Percentiles rank a stretch among this genome's conserved stretches.
These are phyloP conservation scores for Cricetomys ansorgei DNA, from an alignment of 2,113 vertebrate genomes.

Conservation along the genomic window DNA sequence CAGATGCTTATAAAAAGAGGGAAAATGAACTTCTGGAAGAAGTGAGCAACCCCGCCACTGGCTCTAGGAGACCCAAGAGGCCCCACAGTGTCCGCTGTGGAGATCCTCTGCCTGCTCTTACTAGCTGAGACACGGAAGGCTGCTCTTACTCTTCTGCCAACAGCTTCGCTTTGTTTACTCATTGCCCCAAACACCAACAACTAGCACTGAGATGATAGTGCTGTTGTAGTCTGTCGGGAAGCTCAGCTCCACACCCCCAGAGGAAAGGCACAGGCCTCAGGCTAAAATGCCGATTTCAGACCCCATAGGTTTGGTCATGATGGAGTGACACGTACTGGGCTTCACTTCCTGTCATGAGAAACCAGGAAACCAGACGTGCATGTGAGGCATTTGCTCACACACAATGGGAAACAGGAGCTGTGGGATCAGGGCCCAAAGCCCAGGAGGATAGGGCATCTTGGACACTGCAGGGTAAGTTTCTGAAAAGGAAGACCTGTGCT, in stretches of 20 bases:
- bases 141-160: neutral
- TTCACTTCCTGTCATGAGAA: neutral
- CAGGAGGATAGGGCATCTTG: neutral
- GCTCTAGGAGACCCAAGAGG: neutral
- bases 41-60: neutral
- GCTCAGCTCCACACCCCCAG: neutral
- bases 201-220: neutral
- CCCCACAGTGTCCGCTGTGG: neutral
- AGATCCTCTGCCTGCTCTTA: neutral
- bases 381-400: neutral
- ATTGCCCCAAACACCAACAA: neutral
- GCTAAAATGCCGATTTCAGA: neutral
- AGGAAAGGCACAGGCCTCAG: neutral
- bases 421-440: neutral
- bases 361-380: neutral
- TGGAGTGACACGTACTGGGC: neutral
- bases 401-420: neutral
- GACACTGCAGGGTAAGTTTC: neutral
- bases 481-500: neutral
- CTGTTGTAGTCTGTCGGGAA: neutral
- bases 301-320: neutral
- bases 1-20: neutral
- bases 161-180: neutral
- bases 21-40: neutral
- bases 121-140: neutral